Percentiles rank a stretch among this genome's conserved stretches.
Conservation (phyloP, 2,113 vertebrate species). For the Glaucidium brasilianum region DNA sequence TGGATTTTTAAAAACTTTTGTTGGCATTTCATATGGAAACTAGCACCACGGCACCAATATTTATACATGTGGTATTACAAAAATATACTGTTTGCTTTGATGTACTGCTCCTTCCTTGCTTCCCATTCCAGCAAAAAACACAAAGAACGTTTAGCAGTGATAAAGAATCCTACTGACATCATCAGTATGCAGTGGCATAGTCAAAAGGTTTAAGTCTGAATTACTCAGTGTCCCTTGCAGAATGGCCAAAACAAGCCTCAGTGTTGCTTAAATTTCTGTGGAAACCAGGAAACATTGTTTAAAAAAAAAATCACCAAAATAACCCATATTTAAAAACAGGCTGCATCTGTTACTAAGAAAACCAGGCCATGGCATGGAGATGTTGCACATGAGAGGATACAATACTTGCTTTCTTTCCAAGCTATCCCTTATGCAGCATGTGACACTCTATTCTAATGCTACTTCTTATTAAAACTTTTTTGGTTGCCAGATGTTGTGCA, state of each 20-base stretch:
- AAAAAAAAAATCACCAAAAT: neutral
- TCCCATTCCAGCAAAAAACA: neutral
- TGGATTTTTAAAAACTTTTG: neutral
- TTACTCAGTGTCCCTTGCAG: neutral
- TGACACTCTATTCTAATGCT: neutral
- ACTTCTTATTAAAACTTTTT: neutral
- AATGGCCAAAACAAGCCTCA: neutral
- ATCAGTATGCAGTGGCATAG: neutral
- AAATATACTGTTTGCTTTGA: slow-evolving; percentile 1
- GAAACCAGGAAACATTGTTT: neutral
- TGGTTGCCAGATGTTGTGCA: neutral
- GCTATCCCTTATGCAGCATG: neutral
- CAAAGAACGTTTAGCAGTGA: neutral
- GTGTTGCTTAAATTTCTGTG: neutral
- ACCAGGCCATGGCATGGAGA: neutral
- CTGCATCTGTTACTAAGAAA: neutral
- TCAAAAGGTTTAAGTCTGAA: neutral
- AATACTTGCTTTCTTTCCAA: slow-evolving; percentile 15
- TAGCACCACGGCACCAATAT: neutral
- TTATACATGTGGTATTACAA: neutral
- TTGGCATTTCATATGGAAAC: neutral
- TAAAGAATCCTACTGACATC: neutral
- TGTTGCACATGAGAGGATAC: neutral
- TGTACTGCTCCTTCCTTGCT: neutral
- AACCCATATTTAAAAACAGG: neutral